Evolutionary conservation across 2,797 vertebrate genomes (phyloP), one percentile per base, ranked within the genome.

Genomic region (Gymnocypris eckloni): DNA sequence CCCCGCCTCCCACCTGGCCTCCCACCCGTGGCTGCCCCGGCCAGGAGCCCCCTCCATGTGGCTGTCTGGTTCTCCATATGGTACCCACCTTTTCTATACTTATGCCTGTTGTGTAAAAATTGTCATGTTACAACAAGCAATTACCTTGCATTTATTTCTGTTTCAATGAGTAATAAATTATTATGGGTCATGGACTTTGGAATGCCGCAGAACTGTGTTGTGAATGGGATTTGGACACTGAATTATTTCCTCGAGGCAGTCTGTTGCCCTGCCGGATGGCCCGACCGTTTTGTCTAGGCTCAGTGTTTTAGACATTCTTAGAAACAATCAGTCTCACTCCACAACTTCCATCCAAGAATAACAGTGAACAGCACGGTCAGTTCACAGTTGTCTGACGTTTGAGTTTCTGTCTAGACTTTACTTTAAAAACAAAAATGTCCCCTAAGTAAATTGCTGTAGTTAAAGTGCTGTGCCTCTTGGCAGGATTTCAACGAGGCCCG

Each of bases 11-110:
- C 96, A 98, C 90, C 91, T 99, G 92, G 95, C 96, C 48, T 94
- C 98, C 66, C 97, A 99, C 89, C 95, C 96, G 0, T 99, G 98
- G 98, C 93, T 99, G 87, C 95, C 97, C 83, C 96, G 97, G 37
- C 96, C 97, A 0, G 96, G 97, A 66, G 96, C 96, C 41, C 96
- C 98, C 0, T 96, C 97, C 70, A 97, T 99, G 94, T 99, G 98
- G 98, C 95, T 99, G 5, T 92, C 97, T 0, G 92, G 98, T 85
- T 97, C 97, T 39, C 97, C 97, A 20, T 99, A 99, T 0, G 96
- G 98, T 99, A 95, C 0, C 18, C 13, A 73, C 22, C 61, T 66
- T 56, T 48, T 45, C n/a, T 4, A 1, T 1, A 0, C 6, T 25
- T 75, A 16, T 83, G 37, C 22, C 33, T 76, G 43, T 56, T 37